Base-by-base conservation (phyloP, 2,888 invertebrate genomes). In the Ennomos fuscantarius region DNA sequence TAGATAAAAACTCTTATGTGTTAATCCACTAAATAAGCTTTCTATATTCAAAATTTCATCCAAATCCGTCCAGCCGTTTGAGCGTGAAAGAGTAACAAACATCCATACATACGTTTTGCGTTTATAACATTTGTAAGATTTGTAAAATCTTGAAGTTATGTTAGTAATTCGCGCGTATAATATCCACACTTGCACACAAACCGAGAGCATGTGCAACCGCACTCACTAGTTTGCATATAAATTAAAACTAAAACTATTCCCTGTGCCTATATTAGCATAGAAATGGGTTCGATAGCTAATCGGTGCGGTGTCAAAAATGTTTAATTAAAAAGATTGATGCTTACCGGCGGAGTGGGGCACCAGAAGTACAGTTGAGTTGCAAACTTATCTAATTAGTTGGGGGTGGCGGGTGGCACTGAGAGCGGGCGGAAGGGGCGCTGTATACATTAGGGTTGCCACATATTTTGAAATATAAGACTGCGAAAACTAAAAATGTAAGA, bases 321-420 rank as follows among this genome's bases (percentile, higher is more conserved):
- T 91, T 92, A 90, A 92, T 91, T 91, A 91, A 88, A 92, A 91
- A 92, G 91, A 92, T 92, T 92, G 89, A 92, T 90, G 92, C 88
- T 89, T 87, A 88, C 87, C 84, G 88, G 81, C 77, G 77, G 81
- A 82, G 83, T 86, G 80, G 82, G 86, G 85, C 81, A 84, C 85
- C 86, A 89, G 89, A 88, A 90, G 89, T 89, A 92, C 87, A 90
- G 90, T 87, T 77, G 84, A 90, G 90, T 89, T 90, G 89, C 87
- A 88, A 92, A 92, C 89, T 92, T 92, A 92, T 90, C 90, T 92
- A 92, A 92, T 92, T 92, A 92, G 91, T 90, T 86, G 76, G 85
- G 80, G 81, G 79, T 63, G 80, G 74, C 62, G 69, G 73, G 55
- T 52, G 52, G 34, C 33, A 43, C 42, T 9, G 45, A 24, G 31